Percentiles rank a stretch among this genome's conserved stretches.
phyloP scores from a whole-genome alignment of 2,888 invertebrate genomes.

The Limnephilus rhombicus region DNA sequence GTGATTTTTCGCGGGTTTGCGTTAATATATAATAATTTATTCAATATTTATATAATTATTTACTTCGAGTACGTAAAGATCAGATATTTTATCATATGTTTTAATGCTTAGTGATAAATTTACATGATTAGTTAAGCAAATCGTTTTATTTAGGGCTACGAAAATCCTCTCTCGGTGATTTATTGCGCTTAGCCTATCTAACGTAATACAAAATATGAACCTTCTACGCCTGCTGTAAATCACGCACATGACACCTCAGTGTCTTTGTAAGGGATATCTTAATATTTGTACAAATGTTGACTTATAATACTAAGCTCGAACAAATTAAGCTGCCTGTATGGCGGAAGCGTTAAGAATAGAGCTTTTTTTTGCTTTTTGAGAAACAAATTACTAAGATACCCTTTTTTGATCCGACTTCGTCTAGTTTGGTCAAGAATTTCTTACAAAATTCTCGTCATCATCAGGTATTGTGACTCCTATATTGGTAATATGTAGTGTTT shows the following conservation, averaged over 20 bases:
- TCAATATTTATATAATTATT: background rate
- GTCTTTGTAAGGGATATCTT: slow-evolving; percentile 21
- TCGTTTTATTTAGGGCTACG: slow-evolving; percentile 22
- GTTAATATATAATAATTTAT: background rate
- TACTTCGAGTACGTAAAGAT: background rate
- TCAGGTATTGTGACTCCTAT: no score
- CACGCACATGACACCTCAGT: slow-evolving; percentile 14
- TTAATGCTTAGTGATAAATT: background rate
- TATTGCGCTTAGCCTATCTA: slow-evolving; percentile 46
- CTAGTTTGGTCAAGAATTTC: background rate
- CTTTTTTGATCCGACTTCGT: background rate
- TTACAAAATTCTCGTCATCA: background rate
- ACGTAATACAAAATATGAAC: background rate
- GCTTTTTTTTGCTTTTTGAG: background rate
- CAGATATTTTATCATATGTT: background rate
- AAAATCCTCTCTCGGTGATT: slow-evolving; percentile 42
- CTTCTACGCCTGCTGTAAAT: slow-evolving; percentile 41
- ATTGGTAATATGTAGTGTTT: no score
- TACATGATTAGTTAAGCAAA: slow-evolving; percentile 18
- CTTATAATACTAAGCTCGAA: background rate
- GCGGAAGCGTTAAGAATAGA: background rate
- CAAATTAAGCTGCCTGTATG: background rate
- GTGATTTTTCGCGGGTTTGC: no score
- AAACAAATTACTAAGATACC: background rate
- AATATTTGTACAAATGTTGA: slow-evolving; percentile 32